Evolutionary conservation across 2,888 invertebrate genomes (phyloP), one percentile per base, ranked within the genome.

Genomic region (Falcaria lacertinaria): DNA sequence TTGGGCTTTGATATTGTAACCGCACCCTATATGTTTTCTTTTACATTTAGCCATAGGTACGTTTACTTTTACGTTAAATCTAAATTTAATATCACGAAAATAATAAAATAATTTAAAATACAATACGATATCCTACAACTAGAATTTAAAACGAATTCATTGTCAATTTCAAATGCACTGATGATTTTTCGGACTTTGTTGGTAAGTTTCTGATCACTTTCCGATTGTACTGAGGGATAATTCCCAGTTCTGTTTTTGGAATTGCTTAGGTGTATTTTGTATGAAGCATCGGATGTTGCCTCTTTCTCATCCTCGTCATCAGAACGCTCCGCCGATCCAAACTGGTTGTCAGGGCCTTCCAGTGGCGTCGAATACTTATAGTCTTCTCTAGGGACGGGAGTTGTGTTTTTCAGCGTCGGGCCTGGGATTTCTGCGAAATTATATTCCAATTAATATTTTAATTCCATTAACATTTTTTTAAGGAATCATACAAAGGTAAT

Each of bases 311-410:
- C 92, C 63, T 91, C 91, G 54, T 94, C 93, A 60, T 92, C 92
- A 49, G 93, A 92, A 54, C 91, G 91, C 71, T 95, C 94, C 17
- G 94, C 94, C 11, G 94, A 94, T 16, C 93, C 94, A 52, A 92
- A 92, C 62, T 92, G 92, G 62, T 94, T 92, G 70, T 93, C 92
- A 52, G 93, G 92, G 1, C 80, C 84, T 63, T 87, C 83, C 56
- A 87, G 60, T 33, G 86, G 78, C 2, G 88, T 85, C 0, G 84
- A 80, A 51, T 81, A 86, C 41, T 76, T 80, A 54, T 70, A 80
- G 45, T 93, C 92, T 74, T 93, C 92, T 72, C 92, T 85, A 43
- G 74, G 74, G 39, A 81, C 77, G 32, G 91, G 90, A 55, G 90
- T 86, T 38, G 90, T 89, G 61, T 89, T 91, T 61, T 84, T 90